Evolutionary conservation across 2,888 invertebrate genomes (phyloP), one percentile per base, ranked within the genome.

Genomic region (Macrostomum cliftonense): DNA sequence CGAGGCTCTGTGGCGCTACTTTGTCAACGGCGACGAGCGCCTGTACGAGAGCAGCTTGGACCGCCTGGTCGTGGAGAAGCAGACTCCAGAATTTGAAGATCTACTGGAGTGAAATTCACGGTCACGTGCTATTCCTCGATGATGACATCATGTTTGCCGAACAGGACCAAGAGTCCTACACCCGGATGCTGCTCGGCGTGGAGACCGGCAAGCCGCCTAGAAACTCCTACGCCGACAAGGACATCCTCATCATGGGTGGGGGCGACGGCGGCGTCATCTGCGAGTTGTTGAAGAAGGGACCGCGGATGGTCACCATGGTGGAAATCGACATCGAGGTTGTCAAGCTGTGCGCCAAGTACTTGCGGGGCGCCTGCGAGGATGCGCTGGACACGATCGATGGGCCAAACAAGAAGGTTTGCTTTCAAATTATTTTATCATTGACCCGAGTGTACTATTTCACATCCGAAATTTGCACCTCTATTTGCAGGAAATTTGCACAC

Each of bases 291-390:
- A 86, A 89, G 63, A 84, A 88, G 67, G 79, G 82, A 37, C 87
- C 88, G 1, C 83, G 83, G 65, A 79, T 80, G 66, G 82, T 89
- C 21, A 81, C 83, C 59, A 88, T 91, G 88, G 72, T 88, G 56
- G 89, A 91, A 75, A 86, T 89, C 54, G 89, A 91, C 63, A 83
- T 86, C 59, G 75, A 83, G 51, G 89, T 91, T 39, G 83, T 91
- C 77, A 76, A 77, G 62, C 83, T 83, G 0, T 88, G 88, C 68
- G 78, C 82, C 61, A 78, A 82, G 61, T 77, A 87, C 68, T 76
- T 91, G 74, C 77, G 79, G n/a, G n/a, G n/a, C n/a, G n/a, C n/a
- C n/a, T n/a, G 57, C 64, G 88, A 87, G 0, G 80, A 83, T 61
- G 82, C 82, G 45, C 71, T 89, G 49, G 86, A 88, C 65, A 77